These are phyloP conservation scores for Babylonia areolata DNA, from an alignment of 1,140 invertebrate species.

Conservation along the genomic window DNA sequence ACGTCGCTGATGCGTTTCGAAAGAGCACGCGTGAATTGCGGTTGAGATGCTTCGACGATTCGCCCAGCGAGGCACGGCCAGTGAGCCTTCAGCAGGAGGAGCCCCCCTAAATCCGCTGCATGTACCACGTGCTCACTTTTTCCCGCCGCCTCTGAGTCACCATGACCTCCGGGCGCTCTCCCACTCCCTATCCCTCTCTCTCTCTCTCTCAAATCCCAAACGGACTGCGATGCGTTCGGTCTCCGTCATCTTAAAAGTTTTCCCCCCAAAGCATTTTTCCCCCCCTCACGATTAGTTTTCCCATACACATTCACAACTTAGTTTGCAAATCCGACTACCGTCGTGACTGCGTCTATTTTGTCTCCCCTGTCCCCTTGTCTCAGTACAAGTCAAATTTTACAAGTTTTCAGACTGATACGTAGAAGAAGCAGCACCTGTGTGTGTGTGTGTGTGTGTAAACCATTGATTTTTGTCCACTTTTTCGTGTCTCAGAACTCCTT, in stretches of 20 bases:
- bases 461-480: no score
- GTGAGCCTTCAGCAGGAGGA: no score
- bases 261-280: not conserved
- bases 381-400: no score
- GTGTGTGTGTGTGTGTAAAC: no score
- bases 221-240: not conserved
- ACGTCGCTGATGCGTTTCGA: slow-evolving; percentile 28
- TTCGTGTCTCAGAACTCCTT: no score
- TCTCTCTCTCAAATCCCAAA: not conserved
- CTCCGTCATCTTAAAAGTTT: not conserved
- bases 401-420: no score
- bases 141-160: slow-evolving; percentile 23
- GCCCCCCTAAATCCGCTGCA: not conserved
- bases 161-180: slow-evolving; percentile 1
- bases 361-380: no score
- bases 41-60: slow-evolving; percentile 10
- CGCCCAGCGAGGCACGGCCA: not conserved
- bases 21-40: slow-evolving; percentile 1
- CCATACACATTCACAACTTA: not conserved
- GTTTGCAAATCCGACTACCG: not conserved
- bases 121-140: slow-evolving; percentile 4
- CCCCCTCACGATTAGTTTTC: not conserved
- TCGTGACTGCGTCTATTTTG: no score
- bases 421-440: no score
- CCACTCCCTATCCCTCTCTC: slow-evolving; percentile 14